Evolutionary conservation across 2,888 invertebrate genomes (phyloP), one percentile per base, ranked within the genome.

Genomic region (Campoplex nolae): DNA sequence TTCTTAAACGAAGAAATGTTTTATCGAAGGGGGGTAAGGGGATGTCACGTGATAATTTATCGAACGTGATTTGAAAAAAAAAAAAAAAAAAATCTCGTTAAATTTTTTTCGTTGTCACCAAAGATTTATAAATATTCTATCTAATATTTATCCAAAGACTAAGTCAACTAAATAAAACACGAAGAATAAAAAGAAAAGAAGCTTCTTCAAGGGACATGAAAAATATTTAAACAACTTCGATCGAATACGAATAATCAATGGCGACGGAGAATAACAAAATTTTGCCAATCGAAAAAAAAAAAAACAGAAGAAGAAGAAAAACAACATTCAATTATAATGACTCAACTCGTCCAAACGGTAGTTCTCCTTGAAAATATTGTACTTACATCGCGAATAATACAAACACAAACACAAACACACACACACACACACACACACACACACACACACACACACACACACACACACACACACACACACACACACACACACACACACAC

Each of bases 131-230:
- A 82, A 84, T 88, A 85, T 86, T 87, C 79, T 77, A 80, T 87
- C 78, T 75, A 81, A 87, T 87, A 82, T 87, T 84, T 84, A 88
- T 87, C 88, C 88, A 88, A 88, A 88, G 87, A 88, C 80, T 88
- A 83, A 77, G 85, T 74, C 78, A 83, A 74, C 74, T 86, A 48
- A 74, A 82, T 74, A 73, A 77, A 73, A 76, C 32, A 70, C n/a
- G 65, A 78, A 23, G 23, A 23, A 23, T 23, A 23, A 16, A 76
- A 71, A 70, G 48, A 73, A 23, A 70, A 68, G 38, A 16, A 62
- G 42, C 58, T 58, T 71, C 58, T 70, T 42, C 32, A 28, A 35
- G 35, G 48, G 35, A 54, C 58, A 45, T 9, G 32, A 42, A 13
- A 32, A 28, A 54, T 18, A 23, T 13, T 65, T 48, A 65, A 76